Evolutionary conservation across 2,797 vertebrate species (phyloP).

Genomic region (Catharus ustulatus): DNA sequence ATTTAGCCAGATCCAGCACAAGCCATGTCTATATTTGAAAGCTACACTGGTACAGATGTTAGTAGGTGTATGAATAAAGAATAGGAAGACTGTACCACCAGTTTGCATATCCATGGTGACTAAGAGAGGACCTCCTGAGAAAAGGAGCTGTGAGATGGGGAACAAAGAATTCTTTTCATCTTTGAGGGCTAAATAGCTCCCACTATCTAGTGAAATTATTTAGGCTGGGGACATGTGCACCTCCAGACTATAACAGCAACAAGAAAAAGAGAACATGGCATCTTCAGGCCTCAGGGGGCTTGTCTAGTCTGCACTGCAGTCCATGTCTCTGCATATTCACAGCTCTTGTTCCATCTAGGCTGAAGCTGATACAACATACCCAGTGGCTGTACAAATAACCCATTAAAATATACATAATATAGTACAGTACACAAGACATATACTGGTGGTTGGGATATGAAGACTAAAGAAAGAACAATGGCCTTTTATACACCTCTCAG

Average conservation of each 20-base stretch:
- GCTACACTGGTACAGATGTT: slow-evolving; percentile 36
- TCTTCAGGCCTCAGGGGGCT: not conserved
- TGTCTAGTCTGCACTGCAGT: not conserved
- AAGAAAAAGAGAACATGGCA: not conserved
- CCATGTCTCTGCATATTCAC: not conserved
- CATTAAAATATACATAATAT: not conserved
- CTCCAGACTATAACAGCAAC: not conserved
- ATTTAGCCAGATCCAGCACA: not conserved
- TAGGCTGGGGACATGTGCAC: not conserved
- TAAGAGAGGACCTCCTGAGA: not conserved
- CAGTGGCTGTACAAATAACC: not conserved
- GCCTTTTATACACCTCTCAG: not conserved
- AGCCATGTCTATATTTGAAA: not conserved
- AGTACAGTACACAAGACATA: not conserved
- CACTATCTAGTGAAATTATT: not conserved
- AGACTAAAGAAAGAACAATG: not conserved
- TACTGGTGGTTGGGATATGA: fast-evolving
- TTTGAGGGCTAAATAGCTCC: not conserved
- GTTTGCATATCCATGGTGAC: slow-evolving; percentile 32
- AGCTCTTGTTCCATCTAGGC: not conserved
- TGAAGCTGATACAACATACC: not conserved
- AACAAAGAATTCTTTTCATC: not conserved
- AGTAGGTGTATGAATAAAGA: slow-evolving; percentile 33
- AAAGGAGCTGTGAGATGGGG: not conserved
- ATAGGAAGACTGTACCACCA: not conserved